Evolutionary conservation across 2,888 invertebrate genomes (phyloP).

Genomic region (Acronicta leporina): DNA sequence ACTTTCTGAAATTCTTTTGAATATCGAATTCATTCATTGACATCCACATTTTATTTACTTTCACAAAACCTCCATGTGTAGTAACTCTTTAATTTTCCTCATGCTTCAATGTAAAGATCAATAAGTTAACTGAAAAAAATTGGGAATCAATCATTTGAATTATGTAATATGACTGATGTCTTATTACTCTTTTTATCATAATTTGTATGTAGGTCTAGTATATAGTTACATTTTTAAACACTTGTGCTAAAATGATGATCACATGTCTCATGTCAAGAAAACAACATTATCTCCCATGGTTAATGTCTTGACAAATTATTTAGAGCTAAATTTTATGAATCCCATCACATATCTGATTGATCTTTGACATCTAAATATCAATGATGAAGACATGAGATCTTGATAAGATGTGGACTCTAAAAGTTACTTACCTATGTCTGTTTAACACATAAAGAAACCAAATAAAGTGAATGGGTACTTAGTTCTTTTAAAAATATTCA

Average conservation of each 20-base stretch:
- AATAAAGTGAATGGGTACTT: too few species aligned
- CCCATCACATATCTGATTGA: constrained; percentile 11
- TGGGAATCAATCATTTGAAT: too few species aligned
- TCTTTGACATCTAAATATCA: constrained; percentile 25
- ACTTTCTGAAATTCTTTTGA: constrained; percentile 41
- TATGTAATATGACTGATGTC: too few species aligned
- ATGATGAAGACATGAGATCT: constrained; percentile 12
- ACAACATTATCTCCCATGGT: constrained; percentile 26
- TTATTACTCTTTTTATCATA: too few species aligned
- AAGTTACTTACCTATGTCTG: background rate
- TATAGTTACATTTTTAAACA: too few species aligned
- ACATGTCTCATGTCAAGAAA: constrained; percentile 55
- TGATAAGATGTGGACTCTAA: constrained; percentile 15
- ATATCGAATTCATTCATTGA: constrained; percentile 1
- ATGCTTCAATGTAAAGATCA: background rate
- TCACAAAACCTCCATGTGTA: constrained; percentile 11
- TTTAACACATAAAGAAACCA: too few species aligned
- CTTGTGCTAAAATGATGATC: constrained; percentile 33
- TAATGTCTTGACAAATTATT: constrained; percentile 15
- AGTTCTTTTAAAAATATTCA: too few species aligned
- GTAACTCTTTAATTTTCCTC: constrained; percentile 1
- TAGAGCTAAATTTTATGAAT: constrained; percentile 18
- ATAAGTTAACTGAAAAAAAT: background rate
- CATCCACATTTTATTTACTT: constrained; percentile 5
- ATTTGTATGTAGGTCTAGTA: too few species aligned